Evolutionary conservation across 2,797 vertebrate species (phyloP).

Genomic region (Uromys caudimaculatus): DNA sequence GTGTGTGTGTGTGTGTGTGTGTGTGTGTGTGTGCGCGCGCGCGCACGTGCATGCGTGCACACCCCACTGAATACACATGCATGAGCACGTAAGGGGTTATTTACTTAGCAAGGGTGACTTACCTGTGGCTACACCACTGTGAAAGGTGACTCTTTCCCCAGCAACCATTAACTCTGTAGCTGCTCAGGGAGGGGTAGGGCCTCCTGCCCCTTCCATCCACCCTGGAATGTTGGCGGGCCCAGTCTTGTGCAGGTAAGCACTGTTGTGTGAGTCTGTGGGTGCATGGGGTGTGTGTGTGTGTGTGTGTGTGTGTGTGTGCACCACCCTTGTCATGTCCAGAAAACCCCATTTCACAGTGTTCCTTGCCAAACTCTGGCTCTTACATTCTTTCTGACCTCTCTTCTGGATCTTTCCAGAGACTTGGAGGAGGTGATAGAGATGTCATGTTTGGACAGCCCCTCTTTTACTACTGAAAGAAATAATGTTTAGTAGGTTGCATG

Average conservation of each 20-base stretch:
- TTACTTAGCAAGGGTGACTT: neutral
- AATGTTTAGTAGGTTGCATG: neutral
- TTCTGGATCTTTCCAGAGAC: neutral
- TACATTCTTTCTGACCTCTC: neutral
- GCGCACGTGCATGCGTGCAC: too few relatives aligned
- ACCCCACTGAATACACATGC: neutral
- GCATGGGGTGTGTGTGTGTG: too few relatives aligned
- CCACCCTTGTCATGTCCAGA: neutral
- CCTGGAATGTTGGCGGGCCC: neutral
- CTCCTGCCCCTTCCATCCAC: neutral
- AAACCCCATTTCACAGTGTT: neutral
- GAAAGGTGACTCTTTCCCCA: neutral
- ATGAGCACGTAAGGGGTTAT: neutral
- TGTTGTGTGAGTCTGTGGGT: neutral
- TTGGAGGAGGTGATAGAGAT: neutral
- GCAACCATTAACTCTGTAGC: neutral
- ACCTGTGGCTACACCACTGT: neutral
- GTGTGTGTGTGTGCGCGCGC: neutral
- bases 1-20: too few relatives aligned
- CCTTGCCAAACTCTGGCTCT: neutral
- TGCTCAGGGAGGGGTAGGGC: neutral
- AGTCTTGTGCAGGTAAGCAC: neutral
- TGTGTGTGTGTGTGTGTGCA: neutral
- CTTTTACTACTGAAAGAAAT: conserved; percentile 24
- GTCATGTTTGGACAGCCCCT: neutral